Percentiles rank a stretch among this genome's conserved stretches.
Evolutionary conservation across 2,113 vertebrate species (phyloP).

Genomic region (Coryphaenoides rupestris): DNA sequence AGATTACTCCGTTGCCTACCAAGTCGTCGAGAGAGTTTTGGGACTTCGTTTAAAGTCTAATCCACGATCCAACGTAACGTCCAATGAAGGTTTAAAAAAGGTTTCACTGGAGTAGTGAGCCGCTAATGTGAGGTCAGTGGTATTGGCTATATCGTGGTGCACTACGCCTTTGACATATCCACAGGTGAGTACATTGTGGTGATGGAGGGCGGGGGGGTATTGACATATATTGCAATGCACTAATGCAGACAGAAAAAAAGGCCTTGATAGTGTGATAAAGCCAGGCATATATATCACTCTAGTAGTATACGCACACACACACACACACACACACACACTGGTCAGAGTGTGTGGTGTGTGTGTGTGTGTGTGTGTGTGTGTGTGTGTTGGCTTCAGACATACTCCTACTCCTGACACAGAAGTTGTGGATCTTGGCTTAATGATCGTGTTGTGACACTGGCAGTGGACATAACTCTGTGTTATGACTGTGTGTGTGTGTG

Average conservation of each 20-base stretch:
- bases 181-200: neutral
- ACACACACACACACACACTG: slow-evolving; percentile 7
- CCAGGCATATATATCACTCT: slow-evolving; percentile 19
- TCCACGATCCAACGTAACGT: too few species aligned
- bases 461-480: slow-evolving; percentile 54
- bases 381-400: slow-evolving; percentile 39
- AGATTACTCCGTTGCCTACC: neutral
- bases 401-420: slow-evolving; percentile 31
- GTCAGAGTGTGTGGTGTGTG: slow-evolving; percentile 30
- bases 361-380: slow-evolving; percentile 12
- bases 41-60: neutral
- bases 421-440: slow-evolving; percentile 20
- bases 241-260: slow-evolving; percentile 34
- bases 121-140: too few species aligned
- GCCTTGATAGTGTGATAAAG: slow-evolving; percentile 9
- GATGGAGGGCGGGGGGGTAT: slow-evolving; percentile 32
- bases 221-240: slow-evolving; percentile 69
- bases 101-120: too few species aligned
- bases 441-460: slow-evolving; percentile 48
- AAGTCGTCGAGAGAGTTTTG: neutral
- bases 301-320: slow-evolving; percentile 4
- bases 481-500: slow-evolving; percentile 9
- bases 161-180: too few species aligned
- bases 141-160: too few species aligned
- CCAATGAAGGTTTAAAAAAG: too few species aligned